Evolutionary conservation across 2,888 invertebrate species (phyloP), one percentile per base, ranked within the genome.

Genomic region (Mythimna pallens): DNA sequence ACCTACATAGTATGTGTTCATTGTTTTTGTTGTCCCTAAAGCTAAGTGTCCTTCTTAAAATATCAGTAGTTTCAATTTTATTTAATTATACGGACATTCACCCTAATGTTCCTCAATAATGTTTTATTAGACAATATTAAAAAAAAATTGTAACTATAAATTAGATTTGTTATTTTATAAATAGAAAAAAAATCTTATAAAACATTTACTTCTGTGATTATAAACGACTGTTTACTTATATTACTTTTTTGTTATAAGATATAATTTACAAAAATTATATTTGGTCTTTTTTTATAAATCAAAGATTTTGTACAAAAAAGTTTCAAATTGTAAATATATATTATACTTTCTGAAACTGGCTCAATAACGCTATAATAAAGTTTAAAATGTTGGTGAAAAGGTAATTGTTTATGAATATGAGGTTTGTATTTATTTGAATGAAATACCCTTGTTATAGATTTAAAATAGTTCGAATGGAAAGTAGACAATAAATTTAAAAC

Each of bases 1-100:
- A 73, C 47, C 58, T 70, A 74, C 52, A 68, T 71, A 68, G 47
- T 69, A 64, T 71, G 68, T 73, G 62, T 77, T 70, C 36, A 50
- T 83, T 75, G 55, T 63, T 78, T 73, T 65, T 1, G 50, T 78
- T 82, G 65, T 61, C 68, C 80, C 78, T 79, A 81, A 82, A 82
- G 81, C 81, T 80, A 88, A 88, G 87, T 88, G 86, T 80, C 85
- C 88, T 89, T 87, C 86, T 70, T 71, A 83, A 81, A 76, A 66
- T 74, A 82, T 83, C 63, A 58, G 70, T 86, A 80, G 77, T 70
- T 74, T 78, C 65, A 70, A 71, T 73, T 77, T 67, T 12, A 69
- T 73, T 77, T 70, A 0, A 55, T 68, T 75, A 61, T 22, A 63
- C 2, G 22, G 14, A 50, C 59, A 59, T 70, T 61, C 10, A 4